These are phyloP conservation scores for Polypedilum vanderplanki DNA, from an alignment of 1,140 invertebrate species.

Conservation along the genomic window DNA sequence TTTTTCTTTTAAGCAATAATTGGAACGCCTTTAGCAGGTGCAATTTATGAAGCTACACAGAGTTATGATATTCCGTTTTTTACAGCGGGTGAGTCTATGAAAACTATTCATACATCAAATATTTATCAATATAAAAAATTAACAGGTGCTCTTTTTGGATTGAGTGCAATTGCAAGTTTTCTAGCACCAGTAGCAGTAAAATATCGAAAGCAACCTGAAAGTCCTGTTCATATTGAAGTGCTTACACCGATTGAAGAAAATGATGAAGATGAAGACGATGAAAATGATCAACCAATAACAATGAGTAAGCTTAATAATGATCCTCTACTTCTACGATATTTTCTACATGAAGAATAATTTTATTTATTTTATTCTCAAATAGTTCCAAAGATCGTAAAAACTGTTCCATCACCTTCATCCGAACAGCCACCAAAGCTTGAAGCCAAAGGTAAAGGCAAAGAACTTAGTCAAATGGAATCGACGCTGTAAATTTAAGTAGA, in stretches of 20 bases:
- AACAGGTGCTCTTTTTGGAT: slow-evolving; percentile 75
- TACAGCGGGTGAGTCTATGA: slow-evolving; percentile 64
- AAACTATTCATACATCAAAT: too few species aligned
- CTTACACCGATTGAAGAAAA: slow-evolving; percentile 74
- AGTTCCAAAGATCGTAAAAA: slow-evolving; percentile 58
- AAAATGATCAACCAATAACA: slow-evolving; percentile 57
- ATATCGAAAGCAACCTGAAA: slow-evolving; percentile 45
- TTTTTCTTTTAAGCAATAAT: slow-evolving; percentile 57
- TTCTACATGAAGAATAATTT: neutral
- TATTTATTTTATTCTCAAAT: neutral
- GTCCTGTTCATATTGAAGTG: slow-evolving; percentile 58
- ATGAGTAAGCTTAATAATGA: slow-evolving; percentile 44
- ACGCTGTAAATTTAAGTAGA: slow-evolving; percentile 48
- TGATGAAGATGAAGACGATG: slow-evolving; percentile 66
- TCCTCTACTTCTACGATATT: neutral
- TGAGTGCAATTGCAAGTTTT: slow-evolving; percentile 79
- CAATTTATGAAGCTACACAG: slow-evolving; percentile 78
- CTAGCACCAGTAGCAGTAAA: slow-evolving; percentile 54
- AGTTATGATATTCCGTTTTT: slow-evolving; percentile 86
- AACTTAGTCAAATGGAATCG: slow-evolving; percentile 60
- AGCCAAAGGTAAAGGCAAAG: slow-evolving; percentile 44
- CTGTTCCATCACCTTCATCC: slow-evolving; percentile 51
- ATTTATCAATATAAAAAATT: too few species aligned
- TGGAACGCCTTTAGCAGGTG: slow-evolving; percentile 73
- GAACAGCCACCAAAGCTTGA: slow-evolving; percentile 36